phyloP scores from a whole-genome alignment of 2,113 vertebrate species.

The Cromileptes altivelis region DNA sequence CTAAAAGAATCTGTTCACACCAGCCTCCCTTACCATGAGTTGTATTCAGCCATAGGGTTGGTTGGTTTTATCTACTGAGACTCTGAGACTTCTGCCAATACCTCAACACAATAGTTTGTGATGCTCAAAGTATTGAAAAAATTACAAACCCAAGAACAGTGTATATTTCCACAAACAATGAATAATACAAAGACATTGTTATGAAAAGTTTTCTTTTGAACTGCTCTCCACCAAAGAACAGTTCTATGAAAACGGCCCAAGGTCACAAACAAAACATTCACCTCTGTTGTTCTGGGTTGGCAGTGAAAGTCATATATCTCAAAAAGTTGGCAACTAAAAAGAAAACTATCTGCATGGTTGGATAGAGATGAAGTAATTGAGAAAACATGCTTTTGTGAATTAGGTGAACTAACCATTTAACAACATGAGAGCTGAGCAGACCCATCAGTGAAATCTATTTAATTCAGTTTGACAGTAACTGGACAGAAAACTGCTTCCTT shows the following conservation, averaged over 20 bases:
- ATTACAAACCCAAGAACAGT: neutral
- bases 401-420: neutral
- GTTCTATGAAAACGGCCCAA: no score
- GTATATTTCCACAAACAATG: neutral
- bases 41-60: neutral
- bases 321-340: no score
- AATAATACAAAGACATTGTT: neutral
- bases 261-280: no score
- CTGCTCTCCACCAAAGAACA: neutral
- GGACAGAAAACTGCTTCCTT: neutral
- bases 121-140: neutral
- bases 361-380: no score
- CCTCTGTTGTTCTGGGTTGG: no score
- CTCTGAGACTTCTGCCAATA: neutral
- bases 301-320: no score
- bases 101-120: neutral
- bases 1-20: neutral
- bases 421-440: neutral
- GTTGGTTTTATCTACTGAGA: neutral
- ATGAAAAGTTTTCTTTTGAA: neutral
- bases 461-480: neutral
- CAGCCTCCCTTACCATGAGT: neutral
- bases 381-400: no score
- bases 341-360: no score
- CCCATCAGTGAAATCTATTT: neutral